Conservation (phyloP, 2,113 vertebrate species). For the Verasper variegatus region DNA sequence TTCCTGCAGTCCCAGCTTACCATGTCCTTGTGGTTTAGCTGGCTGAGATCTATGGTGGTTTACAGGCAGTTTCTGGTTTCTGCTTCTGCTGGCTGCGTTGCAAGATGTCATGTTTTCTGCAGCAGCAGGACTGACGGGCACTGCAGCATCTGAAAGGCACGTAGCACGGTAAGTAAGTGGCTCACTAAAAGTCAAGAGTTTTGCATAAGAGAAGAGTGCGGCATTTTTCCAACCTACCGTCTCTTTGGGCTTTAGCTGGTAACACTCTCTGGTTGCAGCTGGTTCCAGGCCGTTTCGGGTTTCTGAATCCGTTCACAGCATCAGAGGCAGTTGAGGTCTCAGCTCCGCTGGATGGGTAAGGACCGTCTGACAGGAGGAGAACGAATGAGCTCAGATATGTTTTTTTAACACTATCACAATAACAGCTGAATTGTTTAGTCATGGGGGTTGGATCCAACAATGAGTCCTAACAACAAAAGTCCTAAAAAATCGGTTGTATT, state of each 20-base stretch:
- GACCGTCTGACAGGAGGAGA: slow-evolving; percentile 34
- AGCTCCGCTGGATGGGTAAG: not conserved
- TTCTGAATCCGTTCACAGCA: slow-evolving; percentile 23
- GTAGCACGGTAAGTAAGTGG: not conserved
- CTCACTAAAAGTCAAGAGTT: not conserved
- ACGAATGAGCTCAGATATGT: not conserved
- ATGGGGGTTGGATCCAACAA: not conserved
- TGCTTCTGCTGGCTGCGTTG: slow-evolving; percentile 16
- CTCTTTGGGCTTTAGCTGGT: slow-evolving; percentile 27
- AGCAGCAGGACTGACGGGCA: slow-evolving; percentile 7
- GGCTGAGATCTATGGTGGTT: slow-evolving; percentile 4
- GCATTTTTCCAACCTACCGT: slow-evolving; percentile 20
- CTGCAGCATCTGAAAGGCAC: slow-evolving; percentile 30
- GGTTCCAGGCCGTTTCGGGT: slow-evolving; percentile 27
- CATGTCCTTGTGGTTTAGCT: slow-evolving; percentile 33
- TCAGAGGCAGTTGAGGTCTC: slow-evolving; percentile 3
- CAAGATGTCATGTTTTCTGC: slow-evolving; percentile 12
- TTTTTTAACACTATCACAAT: not conserved
- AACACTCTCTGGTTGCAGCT: slow-evolving; percentile 21
- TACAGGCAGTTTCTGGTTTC: slow-evolving; percentile 36
- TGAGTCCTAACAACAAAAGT: not conserved
- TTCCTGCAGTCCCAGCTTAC: slow-evolving; percentile 19
- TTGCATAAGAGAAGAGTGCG: not conserved
- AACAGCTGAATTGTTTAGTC: not conserved
- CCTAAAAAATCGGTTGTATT: not conserved